A percentile compares a stretch with the other conserved stretches of the same genome.
These are phyloP conservation scores for Aspidiotus destructor DNA, from an alignment of 2,888 invertebrate genomes.

Conservation along the genomic window DNA sequence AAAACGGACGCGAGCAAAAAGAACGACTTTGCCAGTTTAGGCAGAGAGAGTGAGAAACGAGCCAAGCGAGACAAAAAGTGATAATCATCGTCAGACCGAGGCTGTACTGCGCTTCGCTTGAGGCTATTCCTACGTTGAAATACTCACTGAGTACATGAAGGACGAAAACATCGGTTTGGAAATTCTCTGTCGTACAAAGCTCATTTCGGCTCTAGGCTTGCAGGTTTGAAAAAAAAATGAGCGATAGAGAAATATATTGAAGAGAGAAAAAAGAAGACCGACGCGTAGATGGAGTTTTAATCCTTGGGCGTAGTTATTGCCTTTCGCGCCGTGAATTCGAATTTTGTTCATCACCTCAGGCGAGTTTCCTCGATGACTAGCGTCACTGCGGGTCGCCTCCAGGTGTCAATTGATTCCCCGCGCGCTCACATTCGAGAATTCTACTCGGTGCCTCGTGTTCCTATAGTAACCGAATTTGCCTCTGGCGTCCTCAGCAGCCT, in stretches of 20 bases:
- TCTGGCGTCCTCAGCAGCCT: slow-evolving; percentile 8
- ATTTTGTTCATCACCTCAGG: slow-evolving; percentile 23
- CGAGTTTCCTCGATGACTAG: slow-evolving; percentile 30
- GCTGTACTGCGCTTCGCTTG: neutral
- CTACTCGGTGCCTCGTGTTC: slow-evolving; percentile 10
- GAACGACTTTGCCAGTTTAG: neutral
- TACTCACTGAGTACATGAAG: neutral
- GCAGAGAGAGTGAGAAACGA: neutral
- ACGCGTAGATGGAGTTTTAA: slow-evolving; percentile 29
- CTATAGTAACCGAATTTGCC: slow-evolving; percentile 27
- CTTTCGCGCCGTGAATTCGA: slow-evolving; percentile 33
- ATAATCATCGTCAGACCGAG: slow-evolving; percentile 3
- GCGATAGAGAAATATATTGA: too few relatives aligned
- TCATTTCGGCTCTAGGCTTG: slow-evolving; percentile 1
- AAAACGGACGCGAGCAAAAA: neutral
- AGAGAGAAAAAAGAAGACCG: neutral
- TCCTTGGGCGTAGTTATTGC: slow-evolving; percentile 31
- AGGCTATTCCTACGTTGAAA: slow-evolving; percentile 2
- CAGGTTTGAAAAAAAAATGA: neutral
- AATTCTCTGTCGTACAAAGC: slow-evolving; percentile 2
- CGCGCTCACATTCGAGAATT: slow-evolving; percentile 3
- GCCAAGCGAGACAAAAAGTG: slow-evolving; percentile 2
- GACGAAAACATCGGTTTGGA: neutral
- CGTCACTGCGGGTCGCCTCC: slow-evolving; percentile 29
- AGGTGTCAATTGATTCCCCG: slow-evolving; percentile 32